A percentile compares a stretch with the other conserved stretches of the same genome.
Evolutionary conservation across 1,140 invertebrate genomes (phyloP).

Genomic region (Hirudo medicinalis): DNA sequence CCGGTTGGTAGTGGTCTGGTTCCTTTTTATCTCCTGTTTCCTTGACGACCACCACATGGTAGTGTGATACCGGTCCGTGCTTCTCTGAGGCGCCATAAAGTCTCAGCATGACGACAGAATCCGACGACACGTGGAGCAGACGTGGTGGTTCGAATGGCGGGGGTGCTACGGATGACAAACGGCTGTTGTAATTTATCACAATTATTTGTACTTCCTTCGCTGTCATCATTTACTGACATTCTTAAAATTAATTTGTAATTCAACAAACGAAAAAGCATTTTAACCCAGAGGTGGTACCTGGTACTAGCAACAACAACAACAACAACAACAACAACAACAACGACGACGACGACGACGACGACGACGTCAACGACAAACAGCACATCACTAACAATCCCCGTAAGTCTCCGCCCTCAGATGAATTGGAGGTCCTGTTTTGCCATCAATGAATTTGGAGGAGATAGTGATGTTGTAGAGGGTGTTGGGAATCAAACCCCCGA

Average conservation of each 20-base stretch:
- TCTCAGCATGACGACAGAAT: constrained; percentile 78
- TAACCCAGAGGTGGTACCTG: too few relatives aligned
- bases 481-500: constrained; percentile 31
- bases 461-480: constrained; percentile 35
- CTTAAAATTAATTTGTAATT: too few relatives aligned
- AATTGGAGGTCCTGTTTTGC: not conserved
- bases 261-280: too few relatives aligned
- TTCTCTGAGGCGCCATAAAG: constrained; percentile 89
- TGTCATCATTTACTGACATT: too few relatives aligned
- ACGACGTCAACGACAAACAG: too few relatives aligned
- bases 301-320: too few relatives aligned
- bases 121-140: constrained; percentile 73
- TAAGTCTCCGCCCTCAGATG: constrained; percentile 12
- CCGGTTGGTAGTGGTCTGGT: not conserved
- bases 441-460: constrained; percentile 27
- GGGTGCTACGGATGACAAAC: constrained; percentile 50
- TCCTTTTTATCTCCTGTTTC: not conserved
- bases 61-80: constrained; percentile 96
- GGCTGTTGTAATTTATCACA: too few relatives aligned
- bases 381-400: constrained; percentile 9
- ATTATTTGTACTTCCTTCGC: too few relatives aligned
- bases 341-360: too few relatives aligned
- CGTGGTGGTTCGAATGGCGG: constrained; percentile 89
- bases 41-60: constrained; percentile 87
- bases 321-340: too few relatives aligned